Percentiles rank a stretch among this genome's conserved stretches.
Conservation (phyloP, 37 sponge, comb jelly and placozoan genomes). For the Lycopodina hypogea region DNA sequence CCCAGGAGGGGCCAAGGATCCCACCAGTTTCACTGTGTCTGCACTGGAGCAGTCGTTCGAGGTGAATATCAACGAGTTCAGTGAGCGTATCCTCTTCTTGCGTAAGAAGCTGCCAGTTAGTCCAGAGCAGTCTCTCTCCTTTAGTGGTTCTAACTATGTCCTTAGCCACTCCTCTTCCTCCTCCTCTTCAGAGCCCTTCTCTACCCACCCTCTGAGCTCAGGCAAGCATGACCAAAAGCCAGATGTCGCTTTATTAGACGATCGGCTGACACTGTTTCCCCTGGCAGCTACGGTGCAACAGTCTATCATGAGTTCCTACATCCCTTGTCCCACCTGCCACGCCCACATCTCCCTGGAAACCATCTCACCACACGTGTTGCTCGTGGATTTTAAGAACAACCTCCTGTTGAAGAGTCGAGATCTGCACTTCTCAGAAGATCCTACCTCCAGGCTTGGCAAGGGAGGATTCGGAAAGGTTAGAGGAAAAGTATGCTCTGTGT, state of each 20-base stretch:
- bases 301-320: conserved; percentile 1
- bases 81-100: neutral
- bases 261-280: conserved; percentile 27
- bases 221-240: neutral
- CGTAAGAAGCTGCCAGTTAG: neutral
- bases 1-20: too few relatives aligned
- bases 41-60: conserved; percentile 3
- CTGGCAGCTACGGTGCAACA: conserved; percentile 14
- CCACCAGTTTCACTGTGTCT: neutral
- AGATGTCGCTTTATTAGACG: conserved; percentile 18
- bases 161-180: conserved; percentile 11
- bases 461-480: conserved; percentile 66
- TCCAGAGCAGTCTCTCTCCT: neutral
- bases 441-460: conserved; percentile 14
- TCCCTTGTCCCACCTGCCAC: conserved; percentile 37
- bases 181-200: neutral
- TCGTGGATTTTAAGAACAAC: conserved; percentile 48
- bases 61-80: conserved; percentile 32
- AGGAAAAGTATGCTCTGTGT: neutral
- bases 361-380: conserved; percentile 47
- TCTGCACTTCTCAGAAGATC: conserved; percentile 19
- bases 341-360: neutral
- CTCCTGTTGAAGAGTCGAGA: conserved; percentile 14
- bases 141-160: conserved; percentile 12
- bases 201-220: neutral